Conservation (phyloP, 2,113 vertebrate species). For the Tringa solitaria region DNA sequence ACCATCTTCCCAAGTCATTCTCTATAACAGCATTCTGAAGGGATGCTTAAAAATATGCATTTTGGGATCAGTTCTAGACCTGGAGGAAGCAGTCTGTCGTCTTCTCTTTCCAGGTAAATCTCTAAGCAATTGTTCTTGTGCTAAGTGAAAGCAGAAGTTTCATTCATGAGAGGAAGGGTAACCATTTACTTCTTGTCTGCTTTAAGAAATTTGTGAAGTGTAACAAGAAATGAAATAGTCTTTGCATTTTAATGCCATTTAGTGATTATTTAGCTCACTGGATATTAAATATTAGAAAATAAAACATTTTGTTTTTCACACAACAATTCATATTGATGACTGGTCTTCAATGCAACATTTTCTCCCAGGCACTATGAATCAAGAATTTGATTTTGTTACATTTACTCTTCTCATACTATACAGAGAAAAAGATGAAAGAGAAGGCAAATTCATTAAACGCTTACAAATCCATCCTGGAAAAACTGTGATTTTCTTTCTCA, state of each 20-base stretch:
- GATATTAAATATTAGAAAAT: neutral
- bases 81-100: neutral
- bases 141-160: neutral
- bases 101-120: neutral
- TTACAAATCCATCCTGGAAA: neutral
- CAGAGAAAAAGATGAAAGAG: neutral
- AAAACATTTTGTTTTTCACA: neutral
- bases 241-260: neutral
- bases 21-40: neutral
- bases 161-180: neutral
- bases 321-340: neutral
- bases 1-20: neutral
- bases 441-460: neutral
- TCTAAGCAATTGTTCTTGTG: neutral
- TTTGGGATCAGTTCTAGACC: neutral
- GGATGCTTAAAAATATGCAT: neutral
- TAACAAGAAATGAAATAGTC: neutral
- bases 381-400: neutral
- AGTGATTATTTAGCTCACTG: neutral
- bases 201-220: neutral
- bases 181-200: neutral
- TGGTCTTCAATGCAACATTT: neutral
- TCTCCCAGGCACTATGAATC: neutral
- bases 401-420: neutral
- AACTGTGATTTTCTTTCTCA: neutral